Percentiles rank a stretch among this genome's conserved stretches.
Evolutionary conservation across 2,113 vertebrate genomes (phyloP).

Genomic region (Trinectes maculatus): DNA sequence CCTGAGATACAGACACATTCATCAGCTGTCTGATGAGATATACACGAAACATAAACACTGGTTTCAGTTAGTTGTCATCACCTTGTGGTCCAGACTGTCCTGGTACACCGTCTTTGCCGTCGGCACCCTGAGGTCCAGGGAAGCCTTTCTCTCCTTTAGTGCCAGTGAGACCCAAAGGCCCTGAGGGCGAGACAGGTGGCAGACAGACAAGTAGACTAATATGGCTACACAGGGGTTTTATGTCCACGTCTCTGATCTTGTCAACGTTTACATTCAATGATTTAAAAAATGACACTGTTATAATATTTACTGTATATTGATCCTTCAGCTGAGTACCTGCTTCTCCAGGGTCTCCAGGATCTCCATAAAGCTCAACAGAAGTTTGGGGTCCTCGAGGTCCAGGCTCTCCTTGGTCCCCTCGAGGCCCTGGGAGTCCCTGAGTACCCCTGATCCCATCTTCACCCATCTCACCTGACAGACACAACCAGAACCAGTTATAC

Average conservation of each 20-base stretch:
- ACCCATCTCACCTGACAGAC: conserved; percentile 62
- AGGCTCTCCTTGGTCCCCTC: conserved; percentile 60
- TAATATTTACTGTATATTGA: background rate
- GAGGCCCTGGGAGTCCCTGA: conserved; percentile 56
- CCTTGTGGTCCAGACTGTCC: conserved; percentile 69
- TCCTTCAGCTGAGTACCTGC: background rate
- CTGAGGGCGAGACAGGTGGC: conserved; percentile 33
- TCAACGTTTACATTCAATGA: no score
- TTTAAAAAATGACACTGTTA: background rate
- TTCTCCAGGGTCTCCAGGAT: conserved; percentile 62
- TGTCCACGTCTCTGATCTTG: no score
- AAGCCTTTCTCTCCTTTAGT: conserved; percentile 61
- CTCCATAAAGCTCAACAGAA: conserved; percentile 34
- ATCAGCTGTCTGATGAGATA: background rate
- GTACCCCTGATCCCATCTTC: conserved; percentile 44
- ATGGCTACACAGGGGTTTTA: no score
- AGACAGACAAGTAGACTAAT: background rate
- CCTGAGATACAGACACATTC: conserved; percentile 53
- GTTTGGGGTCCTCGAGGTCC: conserved; percentile 61
- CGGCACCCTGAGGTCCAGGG: conserved; percentile 46
- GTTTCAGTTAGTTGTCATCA: conserved; percentile 20
- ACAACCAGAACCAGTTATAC: background rate
- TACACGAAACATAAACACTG: background rate
- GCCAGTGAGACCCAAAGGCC: conserved; percentile 47
- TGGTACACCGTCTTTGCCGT: conserved; percentile 47